Evolutionary conservation across 2,113 vertebrate genomes (phyloP).

Genomic region (Hassar affinis): DNA sequence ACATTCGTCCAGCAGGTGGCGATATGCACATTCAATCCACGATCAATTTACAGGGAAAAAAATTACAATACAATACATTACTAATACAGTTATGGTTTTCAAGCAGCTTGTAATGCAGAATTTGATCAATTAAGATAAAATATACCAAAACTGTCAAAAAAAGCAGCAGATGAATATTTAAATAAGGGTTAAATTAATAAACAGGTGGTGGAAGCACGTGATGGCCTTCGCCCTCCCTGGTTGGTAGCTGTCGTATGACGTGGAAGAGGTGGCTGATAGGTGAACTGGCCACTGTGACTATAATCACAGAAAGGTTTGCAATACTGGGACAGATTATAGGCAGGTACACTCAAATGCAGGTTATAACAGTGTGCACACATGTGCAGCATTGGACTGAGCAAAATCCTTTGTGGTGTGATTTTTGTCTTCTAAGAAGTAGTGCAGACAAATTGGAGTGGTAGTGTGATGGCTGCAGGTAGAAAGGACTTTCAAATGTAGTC

Average conservation of each 20-base stretch:
- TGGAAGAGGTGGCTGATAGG: too few relatives aligned
- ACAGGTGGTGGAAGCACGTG: too few relatives aligned
- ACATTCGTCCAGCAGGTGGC: conserved; percentile 3
- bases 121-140: background rate
- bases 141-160: background rate
- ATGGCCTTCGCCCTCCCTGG: too few relatives aligned
- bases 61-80: background rate
- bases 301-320: background rate
- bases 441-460: background rate
- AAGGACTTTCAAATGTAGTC: background rate
- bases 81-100: background rate
- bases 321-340: background rate
- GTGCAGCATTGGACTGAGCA: too few relatives aligned
- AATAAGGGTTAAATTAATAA: background rate
- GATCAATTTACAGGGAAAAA: background rate
- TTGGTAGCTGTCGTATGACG: too few relatives aligned
- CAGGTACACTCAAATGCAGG: background rate
- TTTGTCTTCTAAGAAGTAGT: too few relatives aligned
- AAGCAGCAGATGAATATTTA: background rate
- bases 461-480: background rate
- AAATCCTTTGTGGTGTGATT: too few relatives aligned
- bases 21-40: background rate
- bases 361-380: background rate
- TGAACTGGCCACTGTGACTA: too few relatives aligned
- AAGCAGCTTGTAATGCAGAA: background rate